Conservation (phyloP, 1,140 invertebrate genomes). For the Vollenhovia emeryi region DNA sequence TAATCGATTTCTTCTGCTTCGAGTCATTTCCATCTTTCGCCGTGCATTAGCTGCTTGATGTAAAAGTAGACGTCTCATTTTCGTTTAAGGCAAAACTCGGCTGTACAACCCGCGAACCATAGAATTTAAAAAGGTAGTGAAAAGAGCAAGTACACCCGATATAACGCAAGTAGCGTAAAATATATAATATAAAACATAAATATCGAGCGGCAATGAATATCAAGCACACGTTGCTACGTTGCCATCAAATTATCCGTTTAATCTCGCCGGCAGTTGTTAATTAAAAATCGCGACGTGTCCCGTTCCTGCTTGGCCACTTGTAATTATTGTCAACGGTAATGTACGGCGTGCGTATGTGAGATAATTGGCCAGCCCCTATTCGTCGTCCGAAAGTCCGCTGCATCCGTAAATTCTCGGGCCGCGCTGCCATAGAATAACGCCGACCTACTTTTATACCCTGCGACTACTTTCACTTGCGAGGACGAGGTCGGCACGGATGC, state of each 20-base stretch:
- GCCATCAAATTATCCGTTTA: not conserved
- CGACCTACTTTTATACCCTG: slow-evolving; percentile 70
- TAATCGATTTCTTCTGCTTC: not conserved
- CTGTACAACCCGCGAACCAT: not conserved
- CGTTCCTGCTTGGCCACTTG: not conserved
- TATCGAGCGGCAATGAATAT: not conserved
- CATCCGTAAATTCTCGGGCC: slow-evolving; percentile 60
- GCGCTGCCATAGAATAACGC: slow-evolving; percentile 57
- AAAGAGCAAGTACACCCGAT: not conserved
- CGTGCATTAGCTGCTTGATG: not conserved
- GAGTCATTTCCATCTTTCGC: not conserved
- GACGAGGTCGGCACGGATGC: slow-evolving; percentile 58
- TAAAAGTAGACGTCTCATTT: not conserved
- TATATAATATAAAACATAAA: slow-evolving; percentile 8
- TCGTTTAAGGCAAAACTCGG: not conserved
- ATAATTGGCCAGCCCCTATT: slow-evolving; percentile 40
- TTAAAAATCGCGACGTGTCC: slow-evolving; percentile 25
- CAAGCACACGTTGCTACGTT: not conserved
- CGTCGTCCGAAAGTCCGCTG: slow-evolving; percentile 31
- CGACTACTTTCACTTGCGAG: slow-evolving; percentile 78
- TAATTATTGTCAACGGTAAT: slow-evolving; percentile 44
- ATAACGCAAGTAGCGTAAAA: not conserved
- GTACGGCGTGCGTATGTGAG: not conserved
- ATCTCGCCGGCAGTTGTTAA: slow-evolving; percentile 15
- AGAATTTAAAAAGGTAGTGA: not conserved